phyloP scores from a whole-genome alignment of 1,140 invertebrate genomes.

The Aethina tumida region DNA sequence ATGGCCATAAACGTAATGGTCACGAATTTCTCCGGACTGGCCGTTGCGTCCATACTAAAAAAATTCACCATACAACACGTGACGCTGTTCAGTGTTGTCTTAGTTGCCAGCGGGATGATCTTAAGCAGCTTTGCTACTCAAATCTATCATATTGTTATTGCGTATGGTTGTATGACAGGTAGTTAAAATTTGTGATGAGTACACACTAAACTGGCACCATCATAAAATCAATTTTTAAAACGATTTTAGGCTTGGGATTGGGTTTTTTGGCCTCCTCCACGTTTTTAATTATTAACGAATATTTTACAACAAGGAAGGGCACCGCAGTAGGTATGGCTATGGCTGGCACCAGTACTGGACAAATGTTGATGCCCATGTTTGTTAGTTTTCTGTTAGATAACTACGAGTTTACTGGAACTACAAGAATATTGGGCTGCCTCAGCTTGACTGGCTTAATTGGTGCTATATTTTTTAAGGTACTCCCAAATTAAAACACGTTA shows the following conservation, averaged over 20 bases:
- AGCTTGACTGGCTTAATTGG: conserved; percentile 47
- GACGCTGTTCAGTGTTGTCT: conserved; percentile 46
- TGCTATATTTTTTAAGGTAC: conserved; percentile 30
- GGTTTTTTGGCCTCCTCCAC: conserved; percentile 54
- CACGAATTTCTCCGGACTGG: conserved; percentile 57
- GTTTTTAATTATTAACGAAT: conserved; percentile 62
- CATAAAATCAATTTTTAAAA: neutral
- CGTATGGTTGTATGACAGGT: conserved; percentile 59
- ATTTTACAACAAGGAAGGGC: conserved; percentile 55
- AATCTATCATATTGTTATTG: conserved; percentile 51
- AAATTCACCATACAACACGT: conserved; percentile 52
- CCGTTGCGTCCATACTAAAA: conserved; percentile 55
- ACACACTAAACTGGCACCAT: neutral
- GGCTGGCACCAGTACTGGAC: conserved; percentile 61
- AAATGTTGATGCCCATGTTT: conserved; percentile 61
- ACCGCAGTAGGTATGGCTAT: conserved; percentile 58
- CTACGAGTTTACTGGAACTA: conserved; percentile 45
- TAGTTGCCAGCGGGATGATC: conserved; percentile 50
- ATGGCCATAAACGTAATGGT: conserved; percentile 56
- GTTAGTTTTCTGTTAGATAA: conserved; percentile 46
- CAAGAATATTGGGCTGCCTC: conserved; percentile 48
- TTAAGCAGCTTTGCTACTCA: conserved; percentile 50
- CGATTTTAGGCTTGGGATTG: conserved; percentile 51
- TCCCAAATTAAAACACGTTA: too few relatives aligned
- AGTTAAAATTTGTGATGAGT: conserved; percentile 18